Evolutionary conservation across 2,797 vertebrate species (phyloP).

Genomic region (Sarcophilus harrisii): DNA sequence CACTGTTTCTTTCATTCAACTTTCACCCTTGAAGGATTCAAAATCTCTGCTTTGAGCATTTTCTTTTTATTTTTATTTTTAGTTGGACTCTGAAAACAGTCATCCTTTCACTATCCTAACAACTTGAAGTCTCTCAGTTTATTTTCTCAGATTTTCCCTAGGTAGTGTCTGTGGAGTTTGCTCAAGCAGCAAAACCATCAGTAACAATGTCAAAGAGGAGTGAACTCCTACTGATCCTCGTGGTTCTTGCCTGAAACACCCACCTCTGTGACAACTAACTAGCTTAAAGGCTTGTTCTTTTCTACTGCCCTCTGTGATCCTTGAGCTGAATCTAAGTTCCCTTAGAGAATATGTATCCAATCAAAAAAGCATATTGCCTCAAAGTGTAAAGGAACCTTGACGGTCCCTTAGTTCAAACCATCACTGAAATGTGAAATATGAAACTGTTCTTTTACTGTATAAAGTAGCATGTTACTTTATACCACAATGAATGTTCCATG

Average conservation of each 20-base stretch:
- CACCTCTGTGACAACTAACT: not conserved
- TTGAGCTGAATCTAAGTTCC: not conserved
- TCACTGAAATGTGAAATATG: not conserved
- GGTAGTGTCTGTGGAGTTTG: not conserved
- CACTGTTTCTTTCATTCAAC: not conserved
- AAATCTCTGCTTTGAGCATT: not conserved
- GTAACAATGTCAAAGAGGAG: not conserved
- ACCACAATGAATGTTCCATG: not conserved
- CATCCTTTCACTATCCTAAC: not conserved
- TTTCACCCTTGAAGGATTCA: not conserved
- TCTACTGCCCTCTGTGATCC: not conserved
- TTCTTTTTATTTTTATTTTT: not conserved
- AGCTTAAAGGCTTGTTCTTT: not conserved
- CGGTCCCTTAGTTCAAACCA: not conserved
- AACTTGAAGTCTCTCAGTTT: not conserved
- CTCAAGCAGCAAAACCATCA: not conserved
- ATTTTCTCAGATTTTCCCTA: not conserved
- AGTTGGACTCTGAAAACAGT: not conserved
- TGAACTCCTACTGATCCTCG: not conserved
- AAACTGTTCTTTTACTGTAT: not conserved
- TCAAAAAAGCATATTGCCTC: not conserved
- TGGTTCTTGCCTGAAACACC: not conserved
- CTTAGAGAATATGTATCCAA: not conserved
- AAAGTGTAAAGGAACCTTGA: not conserved
- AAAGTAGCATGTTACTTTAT: not conserved